phyloP scores from a whole-genome alignment of 2,888 invertebrate genomes.

The Danaus chrysippus region DNA sequence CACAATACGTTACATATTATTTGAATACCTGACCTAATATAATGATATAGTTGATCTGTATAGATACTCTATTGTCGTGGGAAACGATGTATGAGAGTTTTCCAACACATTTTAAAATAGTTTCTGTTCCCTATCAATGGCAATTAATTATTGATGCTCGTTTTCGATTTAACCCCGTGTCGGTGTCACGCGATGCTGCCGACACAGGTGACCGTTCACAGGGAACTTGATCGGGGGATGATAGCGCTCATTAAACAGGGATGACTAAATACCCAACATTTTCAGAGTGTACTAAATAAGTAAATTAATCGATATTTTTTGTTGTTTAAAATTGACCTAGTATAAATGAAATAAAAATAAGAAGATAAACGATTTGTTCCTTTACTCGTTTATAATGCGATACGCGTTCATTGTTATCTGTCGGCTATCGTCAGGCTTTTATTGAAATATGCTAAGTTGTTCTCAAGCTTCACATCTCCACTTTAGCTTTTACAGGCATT shows the following conservation, averaged over 20 bases:
- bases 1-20: background rate
- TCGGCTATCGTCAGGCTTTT: slow-evolving; percentile 32
- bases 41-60: background rate
- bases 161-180: slow-evolving; percentile 36
- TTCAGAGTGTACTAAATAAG: background rate
- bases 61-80: slow-evolving; percentile 42
- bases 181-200: slow-evolving; percentile 50
- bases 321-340: too few relatives aligned
- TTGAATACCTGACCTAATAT: background rate
- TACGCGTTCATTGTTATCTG: slow-evolving; percentile 23
- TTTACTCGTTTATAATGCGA: slow-evolving; percentile 3
- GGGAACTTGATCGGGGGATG: slow-evolving; percentile 35
- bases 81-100: slow-evolving; percentile 34
- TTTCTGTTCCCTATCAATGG: slow-evolving; percentile 39
- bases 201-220: slow-evolving; percentile 63
- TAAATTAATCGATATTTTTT: too few relatives aligned
- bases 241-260: slow-evolving; percentile 37
- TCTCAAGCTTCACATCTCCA: slow-evolving; percentile 44
- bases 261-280: slow-evolving; percentile 12
- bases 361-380: background rate
- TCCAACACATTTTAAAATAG: slow-evolving; percentile 26
- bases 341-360: too few relatives aligned
- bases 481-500: slow-evolving; percentile 45
- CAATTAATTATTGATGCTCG: slow-evolving; percentile 38
- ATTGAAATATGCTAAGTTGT: slow-evolving; percentile 41